Evolutionary conservation across 1,140 invertebrate species (phyloP), one percentile per base, ranked within the genome.

Genomic region (Diorhabda elongata): DNA sequence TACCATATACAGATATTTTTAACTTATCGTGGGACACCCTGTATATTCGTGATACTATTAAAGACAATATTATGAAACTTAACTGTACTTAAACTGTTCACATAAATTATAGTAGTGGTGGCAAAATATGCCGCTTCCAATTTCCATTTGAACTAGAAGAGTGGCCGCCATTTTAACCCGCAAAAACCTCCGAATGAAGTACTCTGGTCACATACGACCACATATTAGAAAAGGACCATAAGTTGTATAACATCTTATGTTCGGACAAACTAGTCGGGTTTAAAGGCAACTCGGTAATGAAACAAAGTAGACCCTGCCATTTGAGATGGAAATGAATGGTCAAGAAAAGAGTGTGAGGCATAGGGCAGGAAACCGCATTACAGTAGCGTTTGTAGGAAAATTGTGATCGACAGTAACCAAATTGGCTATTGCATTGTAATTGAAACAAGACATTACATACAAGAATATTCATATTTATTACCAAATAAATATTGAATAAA

Each of bases 281-380:
- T 60, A 64, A 56, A 64, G 63, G 63, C 63, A 64, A 26, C 42
- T 43, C 68, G 8, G 63, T 58, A 69, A 65, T 69, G 68, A 58
- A 60, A 65, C 43, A 44, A 5, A 64, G 63, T 47, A 63, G 8
- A 57, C 63, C 66, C 57, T 60, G 69, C 61, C 60, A 71, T 71
- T 71, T 71, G 65, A 71, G 65, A 68, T 71, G 69, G 66, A 68
- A 71, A 71, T 61, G 11, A 57, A 65, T 44, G 65, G 43, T 44
- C 61, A 42, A 42, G 64, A 65, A 8, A 60, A 66, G 62, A 45
- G 61, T 3, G 3, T n/a, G 58, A 43, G n/a, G 44, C 44, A 62
- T 42, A 52, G 26, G 26, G 26, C 26, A 26, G 1, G 26, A 26
- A 26, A 26, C 26, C 26, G 26, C 26, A 26, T 26, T 26, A 26